Conservation (phyloP, 2,113 vertebrate genomes). For the Hippocampus guttulatus region DNA sequence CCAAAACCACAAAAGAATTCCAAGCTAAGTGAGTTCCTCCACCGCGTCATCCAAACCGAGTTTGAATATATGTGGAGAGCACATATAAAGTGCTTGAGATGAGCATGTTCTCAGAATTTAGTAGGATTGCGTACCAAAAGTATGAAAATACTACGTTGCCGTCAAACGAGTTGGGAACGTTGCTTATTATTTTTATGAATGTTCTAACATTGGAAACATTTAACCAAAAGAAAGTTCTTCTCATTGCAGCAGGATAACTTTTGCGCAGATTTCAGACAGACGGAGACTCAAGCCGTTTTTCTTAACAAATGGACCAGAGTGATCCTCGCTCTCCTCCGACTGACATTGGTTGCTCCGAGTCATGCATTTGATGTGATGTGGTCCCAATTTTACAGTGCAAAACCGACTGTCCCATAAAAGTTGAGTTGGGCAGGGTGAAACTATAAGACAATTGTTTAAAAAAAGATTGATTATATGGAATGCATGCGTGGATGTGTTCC, state of each 20-base stretch:
- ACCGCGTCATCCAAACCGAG: conserved; percentile 47
- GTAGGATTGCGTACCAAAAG: neutral
- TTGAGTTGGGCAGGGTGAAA: neutral
- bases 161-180: neutral
- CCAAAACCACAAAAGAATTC: conserved; percentile 43
- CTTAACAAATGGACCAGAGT: no score
- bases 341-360: neutral
- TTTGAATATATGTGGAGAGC: conserved; percentile 44
- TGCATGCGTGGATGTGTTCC: neutral
- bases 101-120: conserved; percentile 9
- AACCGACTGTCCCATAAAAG: neutral
- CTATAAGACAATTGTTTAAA: neutral
- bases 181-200: neutral
- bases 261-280: neutral
- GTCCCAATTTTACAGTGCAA: neutral
- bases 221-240: neutral
- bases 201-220: neutral
- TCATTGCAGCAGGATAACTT: neutral
- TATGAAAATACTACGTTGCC: neutral
- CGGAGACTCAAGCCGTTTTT: no score
- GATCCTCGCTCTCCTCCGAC: neutral
- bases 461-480: neutral
- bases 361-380: neutral
- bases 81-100: conserved; percentile 26
- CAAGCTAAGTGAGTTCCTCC: conserved; percentile 45